Evolutionary conservation across 2,888 invertebrate genomes (phyloP), one percentile per base, ranked within the genome.

Genomic region (Spilarctia lutea): DNA sequence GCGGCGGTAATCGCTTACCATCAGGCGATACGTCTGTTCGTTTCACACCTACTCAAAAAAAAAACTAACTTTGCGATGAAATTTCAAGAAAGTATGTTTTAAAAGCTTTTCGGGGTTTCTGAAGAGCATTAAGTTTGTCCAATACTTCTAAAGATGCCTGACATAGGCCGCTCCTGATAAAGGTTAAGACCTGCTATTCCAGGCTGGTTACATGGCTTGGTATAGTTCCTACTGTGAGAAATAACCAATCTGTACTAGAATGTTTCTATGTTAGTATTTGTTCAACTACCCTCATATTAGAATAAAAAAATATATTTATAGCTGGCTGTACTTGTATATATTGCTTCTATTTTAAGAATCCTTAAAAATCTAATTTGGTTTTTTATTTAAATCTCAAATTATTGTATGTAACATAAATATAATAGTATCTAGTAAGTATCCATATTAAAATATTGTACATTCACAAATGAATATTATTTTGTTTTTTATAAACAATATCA

Each of bases 391-490:
- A 70, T 63, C 20, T 39, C 30, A 70, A 70, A 70, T 39, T 27
- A 2, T 60, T 52, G 45, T 69, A 35, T 63, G 42, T 27, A 42
- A 42, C 27, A 16, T 63, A 71, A 42, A 10, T 39, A 20, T 56
- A 7, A 63, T 13, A 63, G 30, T 30, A 10, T 1, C 1, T 11
- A 63, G 18, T 63, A 30, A 3, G 18, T 63, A 60, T 1, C 10
- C 11, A 39, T 27, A 27, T 60, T 27, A 60, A 39, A 39, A 39
- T 39, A 60, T 60, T 70, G 70, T 71, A 71, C 11, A 27, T 39
- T 35, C 27, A 18, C 27, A 42, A 71, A 71, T 70, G 60, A 69
- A 70, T 63, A 42, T 63, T 7, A 20, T 63, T 24, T 20, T 30
- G 42, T 10, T n/a, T 56, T n/a, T 27, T 35, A 60, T 60, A 30